Evolutionary conservation across 2,888 invertebrate species (phyloP), one percentile per base, ranked within the genome.

Genomic region (Taenaris catops): DNA sequence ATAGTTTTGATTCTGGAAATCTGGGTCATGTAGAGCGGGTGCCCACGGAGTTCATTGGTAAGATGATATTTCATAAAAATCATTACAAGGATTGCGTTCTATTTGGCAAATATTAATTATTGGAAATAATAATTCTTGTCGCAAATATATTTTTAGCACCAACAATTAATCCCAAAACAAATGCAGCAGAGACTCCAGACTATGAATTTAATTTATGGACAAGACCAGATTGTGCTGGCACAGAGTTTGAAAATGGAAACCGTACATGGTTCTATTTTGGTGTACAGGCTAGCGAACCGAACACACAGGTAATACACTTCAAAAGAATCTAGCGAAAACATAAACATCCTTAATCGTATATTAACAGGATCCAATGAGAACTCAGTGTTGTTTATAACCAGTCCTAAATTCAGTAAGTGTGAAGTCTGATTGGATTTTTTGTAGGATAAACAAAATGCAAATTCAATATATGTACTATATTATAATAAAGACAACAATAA

Each of bases 191-290:
- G 50, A 69, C 80, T 23, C 90, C 90, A 1, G 93, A 93, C 60
- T 92, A 91, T 74, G 96, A 96, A 74, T 96, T 95, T 64, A 95
- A 96, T 68, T 73, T 96, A 27, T 96, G 96, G 96, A 96, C 96
- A 1, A 91, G 91, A 55, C 96, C 95, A 0, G 97, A 97, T 72
- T 96, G 96, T 78, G 91, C 89, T 23, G 96, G 94, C 10, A 96
- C 96, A 0, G 92, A 92, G 55, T 96, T 91, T 88, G 94, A 96
- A 71, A 96, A 96, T 88, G 93, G 92, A 29, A 96, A 96, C 69
- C 89, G 96, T 46, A 96, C 96, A 1, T 97, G 97, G 97, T 97
- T 97, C 78, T 93, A 95, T 72, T 97, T 97, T 75, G 96, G 95
- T 4, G 79, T 97, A 28, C 89, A 90, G 58, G 90, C 89, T 1